A percentile compares a stretch with the other conserved stretches of the same genome.
phyloP scores from a whole-genome alignment of 2,888 invertebrate genomes.

The Campoletis raptor region DNA sequence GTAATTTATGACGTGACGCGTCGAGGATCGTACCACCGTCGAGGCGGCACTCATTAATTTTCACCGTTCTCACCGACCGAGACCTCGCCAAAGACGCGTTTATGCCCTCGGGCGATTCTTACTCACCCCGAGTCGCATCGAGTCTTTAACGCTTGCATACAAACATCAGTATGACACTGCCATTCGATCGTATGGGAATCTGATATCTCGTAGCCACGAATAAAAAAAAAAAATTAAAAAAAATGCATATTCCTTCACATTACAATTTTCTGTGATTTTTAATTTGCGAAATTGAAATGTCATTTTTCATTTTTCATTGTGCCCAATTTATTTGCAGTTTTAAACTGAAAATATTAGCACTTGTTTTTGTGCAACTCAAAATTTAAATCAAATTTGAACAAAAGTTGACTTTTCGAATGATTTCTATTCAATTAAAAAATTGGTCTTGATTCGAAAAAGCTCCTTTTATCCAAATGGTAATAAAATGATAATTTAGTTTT shows the following conservation, averaged over 20 bases:
- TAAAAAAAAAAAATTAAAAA: neutral
- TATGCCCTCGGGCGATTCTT: slow-evolving; percentile 37
- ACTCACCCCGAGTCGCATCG: slow-evolving; percentile 35
- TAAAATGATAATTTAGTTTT: neutral
- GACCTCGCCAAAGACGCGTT: slow-evolving; percentile 13
- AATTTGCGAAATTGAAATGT: neutral
- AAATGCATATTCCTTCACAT: neutral
- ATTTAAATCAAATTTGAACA: neutral
- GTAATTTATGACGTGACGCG: slow-evolving; percentile 69
- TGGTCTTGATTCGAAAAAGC: neutral
- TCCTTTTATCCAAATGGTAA: neutral
- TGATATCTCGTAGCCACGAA: neutral
- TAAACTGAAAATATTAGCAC: neutral
- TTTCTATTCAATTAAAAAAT: neutral
- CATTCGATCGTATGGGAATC: slow-evolving; percentile 3
- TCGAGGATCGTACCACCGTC: slow-evolving; percentile 47
- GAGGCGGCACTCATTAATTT: slow-evolving; percentile 68
- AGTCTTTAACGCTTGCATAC: slow-evolving; percentile 29
- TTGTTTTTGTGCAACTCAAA: neutral
- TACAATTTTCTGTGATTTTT: neutral
- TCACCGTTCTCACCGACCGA: slow-evolving; percentile 41
- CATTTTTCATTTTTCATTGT: neutral
- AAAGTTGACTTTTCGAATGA: neutral
- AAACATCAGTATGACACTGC: slow-evolving; percentile 11
- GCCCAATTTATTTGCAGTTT: neutral